Evolutionary conservation across 2,113 vertebrate species (phyloP).

Genomic region (Pelodiscus sinensis): DNA sequence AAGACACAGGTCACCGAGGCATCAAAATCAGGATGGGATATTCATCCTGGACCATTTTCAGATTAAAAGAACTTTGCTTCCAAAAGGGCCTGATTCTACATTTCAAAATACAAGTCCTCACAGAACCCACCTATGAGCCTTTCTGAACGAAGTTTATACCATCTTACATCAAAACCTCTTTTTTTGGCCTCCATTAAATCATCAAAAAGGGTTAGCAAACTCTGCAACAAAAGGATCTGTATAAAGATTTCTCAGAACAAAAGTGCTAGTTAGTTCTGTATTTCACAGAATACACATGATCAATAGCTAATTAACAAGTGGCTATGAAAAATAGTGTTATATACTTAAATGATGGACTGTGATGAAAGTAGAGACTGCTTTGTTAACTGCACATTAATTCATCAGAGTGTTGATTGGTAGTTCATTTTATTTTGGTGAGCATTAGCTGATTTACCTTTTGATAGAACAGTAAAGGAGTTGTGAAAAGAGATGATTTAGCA

Average conservation of each 20-base stretch:
- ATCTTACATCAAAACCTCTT: no score
- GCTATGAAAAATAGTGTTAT: constrained; percentile 33
- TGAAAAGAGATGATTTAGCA: constrained; percentile 45
- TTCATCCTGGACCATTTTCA: no score
- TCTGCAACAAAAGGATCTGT: neutral
- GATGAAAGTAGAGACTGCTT: constrained; percentile 14
- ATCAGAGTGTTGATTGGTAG: neutral
- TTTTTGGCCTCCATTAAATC: no score
- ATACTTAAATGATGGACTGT: constrained; percentile 31
- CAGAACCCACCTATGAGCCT: no score
- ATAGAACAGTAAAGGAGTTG: constrained; percentile 35
- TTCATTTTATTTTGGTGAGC: constrained; percentile 50
- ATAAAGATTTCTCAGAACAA: constrained; percentile 32
- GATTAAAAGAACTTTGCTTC: no score
- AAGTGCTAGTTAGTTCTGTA: constrained; percentile 24
- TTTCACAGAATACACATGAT: constrained; percentile 22
- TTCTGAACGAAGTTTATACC: no score
- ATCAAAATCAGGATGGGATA: no score
- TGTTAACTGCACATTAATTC: constrained; percentile 17
- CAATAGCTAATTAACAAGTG: constrained; percentile 44
- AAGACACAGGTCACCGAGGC: no score
- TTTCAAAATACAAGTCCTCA: no score
- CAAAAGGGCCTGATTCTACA: no score
- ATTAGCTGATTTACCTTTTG: neutral
- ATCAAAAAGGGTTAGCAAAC: no score